Evolutionary conservation across 2,113 vertebrate genomes (phyloP), one percentile per base, ranked within the genome.

Genomic region (Aplodontia rufa): DNA sequence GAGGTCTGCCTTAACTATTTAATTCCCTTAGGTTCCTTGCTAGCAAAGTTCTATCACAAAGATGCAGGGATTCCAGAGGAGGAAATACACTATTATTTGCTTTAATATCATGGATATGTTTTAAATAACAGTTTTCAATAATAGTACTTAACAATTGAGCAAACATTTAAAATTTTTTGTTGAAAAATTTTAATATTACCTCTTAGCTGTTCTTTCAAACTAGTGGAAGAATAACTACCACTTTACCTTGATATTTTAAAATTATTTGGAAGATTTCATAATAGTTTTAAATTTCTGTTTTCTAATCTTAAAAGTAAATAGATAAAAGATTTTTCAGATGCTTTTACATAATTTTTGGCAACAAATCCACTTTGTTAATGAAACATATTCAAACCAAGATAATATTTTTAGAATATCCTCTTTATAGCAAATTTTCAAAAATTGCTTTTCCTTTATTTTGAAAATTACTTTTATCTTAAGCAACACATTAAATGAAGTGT

Each of bases 391-490:
- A 53, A 91, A 90, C 17, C 55, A 75, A 80, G 5, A 32, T 32
- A 83, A 42, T 1, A 81, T 81, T 74, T 91, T 95, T 37, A 79
- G 76, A 72, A 88, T 91, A 49, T 0, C 91, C 13, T 9, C 86
- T 81, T 32, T 69, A 26, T 35, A 55, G 30, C 53, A 69, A 20
- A 62, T 75, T 64, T 37, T 1, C 24, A 62, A 64, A 81, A 69
- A 72, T 37, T 26, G 30, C 1, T 93, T 74, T 91, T 71, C 13
- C n/a, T 66, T 85, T 74, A 26, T 10, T n/a, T 19, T 55, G 37
- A 66, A 92, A 87, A 86, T 78, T 90, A 26, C 28, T 35, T 81
- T 87, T 93, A 82, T n/a, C 42, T 81, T 42, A 84, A 80, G 66
- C 35, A 22, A 4, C 40, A 71, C 13, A 58, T 42, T 22, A 81